Evolutionary conservation across 2,888 invertebrate genomes (phyloP).

Genomic region (Pyrochroa serraticornis): DNA sequence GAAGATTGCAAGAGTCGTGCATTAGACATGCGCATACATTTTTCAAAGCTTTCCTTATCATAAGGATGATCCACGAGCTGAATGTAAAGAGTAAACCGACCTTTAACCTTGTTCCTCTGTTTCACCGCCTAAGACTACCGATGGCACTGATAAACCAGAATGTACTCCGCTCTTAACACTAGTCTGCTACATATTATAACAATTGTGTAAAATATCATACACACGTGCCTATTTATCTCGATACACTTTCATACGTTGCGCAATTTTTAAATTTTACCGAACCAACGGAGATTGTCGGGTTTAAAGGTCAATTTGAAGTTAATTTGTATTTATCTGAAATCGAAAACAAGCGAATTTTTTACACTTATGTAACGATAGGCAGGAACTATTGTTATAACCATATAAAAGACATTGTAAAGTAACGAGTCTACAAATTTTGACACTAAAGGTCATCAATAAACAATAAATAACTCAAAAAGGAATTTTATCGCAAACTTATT

Average conservation of each 20-base stretch:
- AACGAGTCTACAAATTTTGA: no score
- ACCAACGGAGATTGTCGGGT: no score
- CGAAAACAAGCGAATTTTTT: no score
- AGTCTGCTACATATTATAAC: slow-evolving; percentile 13
- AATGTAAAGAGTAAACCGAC: slow-evolving; percentile 34
- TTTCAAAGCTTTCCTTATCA: slow-evolving; percentile 18
- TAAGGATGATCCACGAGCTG: slow-evolving; percentile 24
- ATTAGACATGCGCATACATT: slow-evolving; percentile 1
- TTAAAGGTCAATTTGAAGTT: no score
- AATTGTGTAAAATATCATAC: slow-evolving; percentile 14
- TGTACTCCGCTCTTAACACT: slow-evolving; percentile 23
- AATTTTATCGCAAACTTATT: no score
- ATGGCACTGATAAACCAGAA: slow-evolving; percentile 34
- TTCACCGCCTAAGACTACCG: slow-evolving; percentile 33
- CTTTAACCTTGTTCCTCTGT: slow-evolving; percentile 36
- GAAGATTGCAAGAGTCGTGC: slow-evolving; percentile 1
- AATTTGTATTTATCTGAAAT: no score
- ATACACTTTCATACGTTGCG: slow-evolving; percentile 11
- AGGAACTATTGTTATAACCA: no score
- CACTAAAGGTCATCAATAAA: no score
- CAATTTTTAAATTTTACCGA: slow-evolving; percentile 3
- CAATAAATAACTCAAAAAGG: no score
- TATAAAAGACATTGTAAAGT: no score
- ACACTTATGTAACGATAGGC: no score
- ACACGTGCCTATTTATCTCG: slow-evolving; percentile 7